Percentiles rank a stretch among this genome's conserved stretches.
These are phyloP conservation scores for Synchiropus splendidus DNA, from an alignment of 2,113 vertebrate genomes.

Conservation along the genomic window DNA sequence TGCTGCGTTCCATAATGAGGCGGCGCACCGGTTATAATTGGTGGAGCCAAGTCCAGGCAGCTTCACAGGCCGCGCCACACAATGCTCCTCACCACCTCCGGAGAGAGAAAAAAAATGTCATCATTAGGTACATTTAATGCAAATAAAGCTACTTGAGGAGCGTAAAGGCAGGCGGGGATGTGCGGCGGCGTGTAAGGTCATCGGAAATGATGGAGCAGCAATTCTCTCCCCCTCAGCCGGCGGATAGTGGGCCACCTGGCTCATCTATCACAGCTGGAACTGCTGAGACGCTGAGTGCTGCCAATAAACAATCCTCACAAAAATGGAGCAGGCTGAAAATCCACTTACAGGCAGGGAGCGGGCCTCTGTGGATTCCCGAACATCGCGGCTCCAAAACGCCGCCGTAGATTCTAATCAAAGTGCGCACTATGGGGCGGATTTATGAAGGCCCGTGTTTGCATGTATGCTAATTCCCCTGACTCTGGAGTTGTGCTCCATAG, in stretches of 20 bases:
- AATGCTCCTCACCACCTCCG: too few relatives aligned
- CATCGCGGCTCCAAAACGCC: too few relatives aligned
- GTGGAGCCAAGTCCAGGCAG: too few relatives aligned
- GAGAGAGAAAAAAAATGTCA: conserved; percentile 10
- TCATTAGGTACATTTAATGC: conserved; percentile 50
- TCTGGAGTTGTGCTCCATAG: too few relatives aligned
- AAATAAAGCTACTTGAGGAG: conserved; percentile 43
- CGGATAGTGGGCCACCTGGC: conserved; percentile 58
- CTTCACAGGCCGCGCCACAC: too few relatives aligned
- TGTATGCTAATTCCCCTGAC: too few relatives aligned
- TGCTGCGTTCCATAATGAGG: background rate
- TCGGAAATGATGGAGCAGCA: conserved; percentile 59
- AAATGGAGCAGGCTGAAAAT: conserved; percentile 12
- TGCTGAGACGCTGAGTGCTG: conserved; percentile 63
- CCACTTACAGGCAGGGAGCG: too few relatives aligned
- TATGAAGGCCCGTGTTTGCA: too few relatives aligned
- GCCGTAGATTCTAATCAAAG: too few relatives aligned
- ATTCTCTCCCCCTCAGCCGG: conserved; percentile 28
- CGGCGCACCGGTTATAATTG: too few relatives aligned
- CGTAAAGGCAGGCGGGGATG: conserved; percentile 41
- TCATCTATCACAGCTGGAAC: conserved; percentile 64
- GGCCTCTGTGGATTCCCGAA: too few relatives aligned
- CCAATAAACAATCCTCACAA: conserved; percentile 61
- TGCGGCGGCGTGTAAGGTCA: conserved; percentile 61
- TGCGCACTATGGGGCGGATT: too few relatives aligned